Evolutionary conservation across 2,113 vertebrate genomes (phyloP), one percentile per base, ranked within the genome.

Genomic region (Atrichornis clamosus): DNA sequence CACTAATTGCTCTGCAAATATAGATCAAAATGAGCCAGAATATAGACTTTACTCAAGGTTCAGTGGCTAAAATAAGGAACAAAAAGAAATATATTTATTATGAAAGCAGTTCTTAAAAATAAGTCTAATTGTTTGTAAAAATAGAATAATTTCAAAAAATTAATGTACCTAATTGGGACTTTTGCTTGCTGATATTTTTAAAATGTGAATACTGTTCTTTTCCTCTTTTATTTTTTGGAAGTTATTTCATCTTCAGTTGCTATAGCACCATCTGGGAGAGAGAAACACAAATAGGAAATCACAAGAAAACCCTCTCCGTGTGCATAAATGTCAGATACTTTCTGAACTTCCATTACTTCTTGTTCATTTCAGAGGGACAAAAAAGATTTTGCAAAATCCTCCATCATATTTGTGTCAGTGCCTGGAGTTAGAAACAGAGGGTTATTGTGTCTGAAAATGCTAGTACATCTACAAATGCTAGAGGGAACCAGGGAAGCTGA

Each of bases 241-340:
- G 44, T 73, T 84, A 49, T 49, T 65, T 87, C 19, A 41, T 39
- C 24, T 94, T 80, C 32, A 50, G 28, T 80, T 89, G 52, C 39
- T 93, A 46, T 47, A 85, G 39, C 62, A 77, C 80, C 55, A 85
- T 41, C 18, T 72, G 44, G 67, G 58, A 65, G 68, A 93, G 60
- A 88, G 88, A 80, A 96, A 84, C 82, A 62, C 21, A 93, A 65
- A 91, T 73, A 69, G 41, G 86, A 56, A 94, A 86, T 60, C 23
- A 83, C 65, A 93, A 79, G 85, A 73, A 82, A 24, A 67, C 47
- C 4, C 13, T 52, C 37, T 80, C 10, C 15, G 1, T 82, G 35
- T 89, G 39, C 56, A 55, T 65, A 72, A 90, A 68, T 79, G 62
- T 58, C 56, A 58, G 63, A 63, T 76, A 83, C 64, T 85, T 94